Conservation (phyloP, 2,113 vertebrate species). For the Ondatra zibethicus region DNA sequence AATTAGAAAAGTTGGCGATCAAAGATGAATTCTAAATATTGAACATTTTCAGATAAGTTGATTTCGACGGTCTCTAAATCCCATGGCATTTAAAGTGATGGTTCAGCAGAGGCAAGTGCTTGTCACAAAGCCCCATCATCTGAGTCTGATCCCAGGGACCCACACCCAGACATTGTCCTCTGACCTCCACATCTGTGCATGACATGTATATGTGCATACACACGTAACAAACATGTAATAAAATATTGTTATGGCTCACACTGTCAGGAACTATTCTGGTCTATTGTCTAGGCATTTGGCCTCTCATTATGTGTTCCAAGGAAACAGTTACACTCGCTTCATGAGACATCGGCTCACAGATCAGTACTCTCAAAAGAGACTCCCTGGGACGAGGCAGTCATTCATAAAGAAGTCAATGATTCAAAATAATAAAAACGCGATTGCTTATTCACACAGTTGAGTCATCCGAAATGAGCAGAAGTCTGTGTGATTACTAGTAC, state of each 20-base stretch:
- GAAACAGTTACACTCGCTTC: too few species aligned
- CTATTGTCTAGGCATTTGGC: neutral
- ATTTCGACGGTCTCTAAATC: neutral
- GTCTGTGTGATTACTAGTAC: neutral
- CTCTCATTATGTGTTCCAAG: neutral
- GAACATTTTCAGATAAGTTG: constrained; percentile 11
- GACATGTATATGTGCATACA: too few species aligned
- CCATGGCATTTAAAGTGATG: neutral
- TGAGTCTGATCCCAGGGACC: neutral
- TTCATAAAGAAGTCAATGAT: neutral
- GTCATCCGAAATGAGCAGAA: neutral
- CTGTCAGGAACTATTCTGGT: neutral
- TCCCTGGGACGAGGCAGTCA: neutral
- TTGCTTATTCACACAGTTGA: neutral
- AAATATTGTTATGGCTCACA: neutral
- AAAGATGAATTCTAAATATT: constrained; percentile 9
- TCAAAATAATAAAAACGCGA: neutral
- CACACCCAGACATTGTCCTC: too few species aligned
- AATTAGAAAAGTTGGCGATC: constrained; percentile 15
- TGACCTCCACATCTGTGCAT: neutral
- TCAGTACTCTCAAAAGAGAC: neutral
- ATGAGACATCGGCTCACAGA: neutral
- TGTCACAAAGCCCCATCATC: neutral
- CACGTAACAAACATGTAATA: neutral
- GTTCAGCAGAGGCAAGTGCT: neutral